Evolutionary conservation across 2,113 vertebrate species (phyloP), one percentile per base, ranked within the genome.

Genomic region (Cathartes aura): DNA sequence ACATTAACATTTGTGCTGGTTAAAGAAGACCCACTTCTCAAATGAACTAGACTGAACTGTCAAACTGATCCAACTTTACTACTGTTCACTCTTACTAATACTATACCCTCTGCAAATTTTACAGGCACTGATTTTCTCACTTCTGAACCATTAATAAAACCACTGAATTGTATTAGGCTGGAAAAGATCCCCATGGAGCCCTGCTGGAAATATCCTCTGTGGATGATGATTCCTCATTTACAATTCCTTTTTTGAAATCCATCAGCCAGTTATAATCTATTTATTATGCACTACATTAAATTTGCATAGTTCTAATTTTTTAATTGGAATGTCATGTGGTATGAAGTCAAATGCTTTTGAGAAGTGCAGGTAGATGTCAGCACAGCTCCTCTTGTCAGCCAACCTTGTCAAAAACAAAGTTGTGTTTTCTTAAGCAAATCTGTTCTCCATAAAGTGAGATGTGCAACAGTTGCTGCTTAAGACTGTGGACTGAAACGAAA

Each of bases 251-350:
- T 91, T 84, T 58, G 1, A 82, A 96, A 91, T 62, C 36, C 30
- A 58, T 64, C 73, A 87, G 43, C 56, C 68, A 91, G 75, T 91
- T 96, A 68, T 89, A 89, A 91, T 92, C 64, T 88, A 74, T 64
- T 95, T 95, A 96, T 92, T 87, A 95, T 75, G 60, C 3, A 0
- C 52, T 87, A 84, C 73, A 85, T 72, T 93, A 94, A 94, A 91
- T 95, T 92, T 92, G 59, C 89, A 87, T 45, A 62, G 15, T 91
- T 90, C 43, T 81, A 91, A 72, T 92, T 93, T 94, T 96, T 95
- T 60, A 93, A 95, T 93, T 67, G 52, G 56, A 84, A 72, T 42
- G 66, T 82, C 80, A 82, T 20, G 43, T 75, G 76, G 27, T 68
- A 91, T 29, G n/a, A 91, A 96, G 56, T 72, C 47, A 89, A 92